Base-by-base conservation (phyloP, 2,797 vertebrate genomes). In the Lutjanus campechanus region DNA sequence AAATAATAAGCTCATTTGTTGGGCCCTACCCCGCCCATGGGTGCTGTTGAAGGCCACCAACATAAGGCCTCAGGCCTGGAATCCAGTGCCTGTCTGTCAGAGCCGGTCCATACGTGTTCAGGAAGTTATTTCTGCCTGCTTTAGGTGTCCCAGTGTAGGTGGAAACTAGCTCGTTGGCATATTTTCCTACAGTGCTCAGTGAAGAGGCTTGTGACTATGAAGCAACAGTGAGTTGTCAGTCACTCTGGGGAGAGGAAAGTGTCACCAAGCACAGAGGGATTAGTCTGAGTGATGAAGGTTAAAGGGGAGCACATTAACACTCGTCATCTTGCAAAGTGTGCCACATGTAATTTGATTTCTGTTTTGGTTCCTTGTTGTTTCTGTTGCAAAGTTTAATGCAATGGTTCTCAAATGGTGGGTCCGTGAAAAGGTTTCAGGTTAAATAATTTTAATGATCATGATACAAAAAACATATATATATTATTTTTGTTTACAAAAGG, bases 111-210 rank as follows among this genome's bases (percentile, higher is more conserved):
- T 82, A 71, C 72, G 40, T 89, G 85, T 84, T 81, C 69, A 73
- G 80, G 69, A 60, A 86, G 89, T 84, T 91, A 91, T 91, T 88
- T 74, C 82, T 85, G 89, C 71, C 67, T 78, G 73, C 83, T 74
- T 85, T 76, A 69, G 49, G 85, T 85, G 82, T 82, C 88, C 81
- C 49, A 65, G 4, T 4, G 29, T 36, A 36, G 15, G 88, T 93
- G 94, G 92, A 95, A 95, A 94, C 85, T 84, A 85, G 85, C 89
- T 77, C 73, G 86, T 87, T 92, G 85, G 76, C 91, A 94, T 94
- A 95, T 95, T 95, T 96, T 95, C 94, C 94, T 88, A 83, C 0
- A 44, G 66, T 79, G 84, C 86, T 79, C 80, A 89, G 83, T 13
- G 9, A 56, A 85, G 73, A 88, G 82, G 82, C 93, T 87, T 88